Evolutionary conservation across 2,888 invertebrate genomes (phyloP).

Genomic region (Abscondita cerata): DNA sequence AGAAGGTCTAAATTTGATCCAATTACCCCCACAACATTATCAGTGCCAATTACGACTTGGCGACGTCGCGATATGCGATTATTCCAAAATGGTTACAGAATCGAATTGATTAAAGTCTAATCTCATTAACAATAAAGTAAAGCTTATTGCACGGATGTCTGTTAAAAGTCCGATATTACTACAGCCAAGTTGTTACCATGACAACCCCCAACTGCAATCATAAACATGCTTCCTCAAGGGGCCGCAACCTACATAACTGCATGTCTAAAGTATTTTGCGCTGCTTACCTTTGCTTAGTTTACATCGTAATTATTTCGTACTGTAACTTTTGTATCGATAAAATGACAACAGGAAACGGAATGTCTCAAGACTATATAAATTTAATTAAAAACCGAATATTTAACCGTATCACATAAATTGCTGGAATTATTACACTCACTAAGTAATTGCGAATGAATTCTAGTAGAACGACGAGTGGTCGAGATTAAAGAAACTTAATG

Average conservation of each 20-base stretch:
- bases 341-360: not conserved
- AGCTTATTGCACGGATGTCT: slow-evolving; percentile 34
- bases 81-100: slow-evolving; percentile 17
- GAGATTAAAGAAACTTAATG: no score
- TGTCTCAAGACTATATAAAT: no score
- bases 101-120: slow-evolving; percentile 25
- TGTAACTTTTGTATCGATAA: not conserved
- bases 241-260: slow-evolving; percentile 31
- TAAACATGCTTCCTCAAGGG: slow-evolving; percentile 36
- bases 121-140: slow-evolving; percentile 34
- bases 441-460: no score
- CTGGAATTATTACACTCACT: no score
- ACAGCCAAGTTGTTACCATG: slow-evolving; percentile 35
- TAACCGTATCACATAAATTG: no score
- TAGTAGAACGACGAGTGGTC: no score
- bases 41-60: not conserved
- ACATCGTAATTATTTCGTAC: slow-evolving; percentile 22
- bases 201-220: slow-evolving; percentile 40
- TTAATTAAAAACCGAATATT: no score
- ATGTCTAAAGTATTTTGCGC: slow-evolving; percentile 22
- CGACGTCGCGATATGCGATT: not conserved
- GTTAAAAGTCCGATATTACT: slow-evolving; percentile 29
- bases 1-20: no score
- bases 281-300: slow-evolving; percentile 28
- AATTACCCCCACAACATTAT: no score